Evolutionary conservation across 2,113 vertebrate species (phyloP), one percentile per base, ranked within the genome.

Genomic region (Leucopsar rothschildi): DNA sequence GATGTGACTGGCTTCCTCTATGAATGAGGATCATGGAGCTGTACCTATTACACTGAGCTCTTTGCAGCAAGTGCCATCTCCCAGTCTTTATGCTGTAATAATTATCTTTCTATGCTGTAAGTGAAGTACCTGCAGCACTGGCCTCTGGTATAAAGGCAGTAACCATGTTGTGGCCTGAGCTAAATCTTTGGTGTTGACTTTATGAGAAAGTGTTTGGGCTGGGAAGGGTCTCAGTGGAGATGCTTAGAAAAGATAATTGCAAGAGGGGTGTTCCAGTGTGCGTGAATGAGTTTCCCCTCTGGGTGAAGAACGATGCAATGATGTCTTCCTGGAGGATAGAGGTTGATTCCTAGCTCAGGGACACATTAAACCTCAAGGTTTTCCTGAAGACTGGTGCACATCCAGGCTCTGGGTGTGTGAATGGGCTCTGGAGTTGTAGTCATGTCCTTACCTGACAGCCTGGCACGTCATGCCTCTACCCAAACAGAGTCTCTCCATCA

Each of bases 131-230:
- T 50, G n/a, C 63, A 65, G 68, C 29, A 5, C 52, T 55, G 79
- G 64, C 29, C 44, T 55, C 39, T 77, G 40, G 29, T 45, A 6
- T 24, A 37, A 91, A 69, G 44, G 47, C 52, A 66, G 40, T 40
- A 70, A 10, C 24, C 14, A 7, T 0, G 0, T 1, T 49, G n/a
- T 40, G 53, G n/a, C 18, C 27, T 37, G 71, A 75, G 33, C 22
- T 37, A 33, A 40, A 57, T 44, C 22, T 78, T 33, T 57, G n/a
- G 15, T 37, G 23, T 18, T 79, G 42, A 28, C n/a, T 82, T 77
- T 53, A 12, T 40, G 10, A 45, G 29, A 37, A 85, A 75, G 39
- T n/a, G 2, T 31, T 70, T 61, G 71, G 13, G 4, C 72, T 90
- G 37, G 47, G 68, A 80, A 90, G 14, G 22, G 37, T 15, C 31